Evolutionary conservation across 2,888 invertebrate species (phyloP).

Genomic region (Euclidia mi): DNA sequence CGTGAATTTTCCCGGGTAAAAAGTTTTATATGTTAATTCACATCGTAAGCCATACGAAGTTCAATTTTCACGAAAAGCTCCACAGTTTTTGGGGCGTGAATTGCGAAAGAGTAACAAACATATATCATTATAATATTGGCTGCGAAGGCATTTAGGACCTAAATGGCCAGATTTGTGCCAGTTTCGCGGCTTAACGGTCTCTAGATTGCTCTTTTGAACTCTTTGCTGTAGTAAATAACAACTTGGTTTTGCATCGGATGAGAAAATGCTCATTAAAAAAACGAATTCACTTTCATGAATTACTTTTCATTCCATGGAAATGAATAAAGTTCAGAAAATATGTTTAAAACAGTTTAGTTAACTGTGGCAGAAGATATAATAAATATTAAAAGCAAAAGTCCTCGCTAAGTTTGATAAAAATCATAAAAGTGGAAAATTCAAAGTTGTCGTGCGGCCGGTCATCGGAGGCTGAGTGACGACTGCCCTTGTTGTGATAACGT

Average conservation of each 20-base stretch:
- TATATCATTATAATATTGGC: constrained; percentile 22
- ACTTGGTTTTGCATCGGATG: neutral
- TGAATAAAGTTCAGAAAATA: constrained; percentile 16
- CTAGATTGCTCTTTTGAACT: constrained; percentile 16
- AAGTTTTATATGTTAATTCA: constrained; percentile 20
- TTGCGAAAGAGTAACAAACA: constrained; percentile 13
- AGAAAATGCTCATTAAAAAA: constrained; percentile 7
- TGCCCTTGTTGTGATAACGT: constrained; percentile 39
- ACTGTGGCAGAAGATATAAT: constrained; percentile 19
- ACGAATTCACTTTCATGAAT: neutral
- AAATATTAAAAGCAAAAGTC: constrained; percentile 18
- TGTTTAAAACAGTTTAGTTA: constrained; percentile 22
- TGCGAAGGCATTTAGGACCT: constrained; percentile 16
- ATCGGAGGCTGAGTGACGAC: constrained; percentile 35
- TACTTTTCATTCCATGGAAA: neutral
- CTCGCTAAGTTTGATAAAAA: constrained; percentile 41
- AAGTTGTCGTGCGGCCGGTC: constrained; percentile 38
- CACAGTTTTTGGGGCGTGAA: constrained; percentile 1
- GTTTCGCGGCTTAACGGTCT: constrained; percentile 14
- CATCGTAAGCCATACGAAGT: constrained; percentile 12
- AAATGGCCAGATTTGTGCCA: constrained; percentile 19
- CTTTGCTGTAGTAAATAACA: constrained; percentile 5
- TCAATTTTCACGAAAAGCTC: constrained; percentile 9
- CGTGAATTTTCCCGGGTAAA: constrained; percentile 7
- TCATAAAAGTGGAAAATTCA: constrained; percentile 47